phyloP scores from a whole-genome alignment of 2,888 invertebrate species.

The Caradrina kadenii region DNA sequence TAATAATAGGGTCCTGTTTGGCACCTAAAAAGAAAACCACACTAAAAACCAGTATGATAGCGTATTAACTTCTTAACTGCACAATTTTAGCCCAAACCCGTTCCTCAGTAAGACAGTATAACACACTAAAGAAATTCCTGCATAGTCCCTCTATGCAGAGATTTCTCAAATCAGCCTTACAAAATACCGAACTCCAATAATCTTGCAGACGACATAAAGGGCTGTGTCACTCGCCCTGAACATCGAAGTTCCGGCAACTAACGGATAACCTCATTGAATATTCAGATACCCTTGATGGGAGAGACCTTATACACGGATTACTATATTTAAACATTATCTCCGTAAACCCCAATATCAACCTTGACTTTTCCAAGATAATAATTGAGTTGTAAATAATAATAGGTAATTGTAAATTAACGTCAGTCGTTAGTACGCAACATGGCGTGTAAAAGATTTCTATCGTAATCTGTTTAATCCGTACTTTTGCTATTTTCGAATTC shows the following conservation, averaged over 20 bases:
- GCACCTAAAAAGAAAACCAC: too few species aligned
- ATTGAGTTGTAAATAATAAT: neutral
- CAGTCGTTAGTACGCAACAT: neutral
- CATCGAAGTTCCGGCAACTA: neutral
- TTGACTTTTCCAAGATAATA: neutral
- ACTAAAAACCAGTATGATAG: too few species aligned
- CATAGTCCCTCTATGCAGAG: too few species aligned
- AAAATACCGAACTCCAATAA: neutral
- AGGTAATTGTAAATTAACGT: neutral
- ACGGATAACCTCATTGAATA: slow-evolving; percentile 18
- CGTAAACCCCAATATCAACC: neutral
- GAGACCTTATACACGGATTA: slow-evolving; percentile 12
- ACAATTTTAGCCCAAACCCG: too few species aligned
- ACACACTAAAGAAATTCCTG: too few species aligned
- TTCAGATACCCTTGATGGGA: slow-evolving; percentile 4
- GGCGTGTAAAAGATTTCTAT: neutral
- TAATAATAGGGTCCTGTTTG: too few species aligned
- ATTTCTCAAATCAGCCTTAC: slow-evolving; percentile 6
- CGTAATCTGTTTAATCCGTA: neutral
- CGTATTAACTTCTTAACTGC: too few species aligned
- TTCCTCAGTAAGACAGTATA: neutral
- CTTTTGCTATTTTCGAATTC: slow-evolving; percentile 13
- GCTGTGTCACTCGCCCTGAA: slow-evolving; percentile 3
- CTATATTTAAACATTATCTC: neutral
- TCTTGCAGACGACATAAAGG: neutral